phyloP scores from a whole-genome alignment of 2,888 invertebrate species.

The Orthonevra nobilis region DNA sequence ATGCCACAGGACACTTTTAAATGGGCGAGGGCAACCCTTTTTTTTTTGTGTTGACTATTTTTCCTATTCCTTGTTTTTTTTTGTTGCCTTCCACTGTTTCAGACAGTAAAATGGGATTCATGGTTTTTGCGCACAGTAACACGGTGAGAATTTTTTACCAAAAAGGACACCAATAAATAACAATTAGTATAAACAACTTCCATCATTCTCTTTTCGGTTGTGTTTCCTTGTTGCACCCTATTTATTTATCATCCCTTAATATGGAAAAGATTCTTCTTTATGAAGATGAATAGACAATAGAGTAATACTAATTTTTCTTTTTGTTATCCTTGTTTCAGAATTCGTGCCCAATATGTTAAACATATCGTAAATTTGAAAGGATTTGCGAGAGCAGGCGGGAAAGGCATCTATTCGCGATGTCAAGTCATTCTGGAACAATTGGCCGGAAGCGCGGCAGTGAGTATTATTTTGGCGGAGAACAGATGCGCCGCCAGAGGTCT shows the following conservation, averaged over 20 bases:
- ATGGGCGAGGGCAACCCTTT: conserved; percentile 53
- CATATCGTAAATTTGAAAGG: conserved; percentile 44
- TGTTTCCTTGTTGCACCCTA: conserved; percentile 17
- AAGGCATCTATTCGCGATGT: conserved; percentile 74
- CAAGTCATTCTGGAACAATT: conserved; percentile 80
- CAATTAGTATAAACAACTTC: conserved; percentile 59
- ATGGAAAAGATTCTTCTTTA: conserved; percentile 9
- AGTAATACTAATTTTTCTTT: too few relatives aligned
- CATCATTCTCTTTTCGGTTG: conserved; percentile 19
- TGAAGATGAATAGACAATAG: too few relatives aligned
- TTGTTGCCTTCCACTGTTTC: conserved; percentile 22
- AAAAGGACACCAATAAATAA: conserved; percentile 63
- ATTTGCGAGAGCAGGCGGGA: conserved; percentile 2
- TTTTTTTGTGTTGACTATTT: not conserved
- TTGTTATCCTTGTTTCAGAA: conserved; percentile 21
- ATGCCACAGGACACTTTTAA: conserved; percentile 37
- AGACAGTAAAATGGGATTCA: conserved; percentile 19
- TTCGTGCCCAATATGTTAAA: conserved; percentile 38
- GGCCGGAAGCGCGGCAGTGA: conserved; percentile 79
- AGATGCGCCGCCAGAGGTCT: conserved; percentile 82
- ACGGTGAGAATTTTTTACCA: conserved; percentile 21
- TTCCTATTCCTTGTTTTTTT: not conserved
- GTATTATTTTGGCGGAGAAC: conserved; percentile 78
- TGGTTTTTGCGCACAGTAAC: conserved; percentile 23
- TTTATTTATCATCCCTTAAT: conserved; percentile 34